phyloP scores from a whole-genome alignment of 2,113 vertebrate species.

The Dunckerocampus dactyliophorus region DNA sequence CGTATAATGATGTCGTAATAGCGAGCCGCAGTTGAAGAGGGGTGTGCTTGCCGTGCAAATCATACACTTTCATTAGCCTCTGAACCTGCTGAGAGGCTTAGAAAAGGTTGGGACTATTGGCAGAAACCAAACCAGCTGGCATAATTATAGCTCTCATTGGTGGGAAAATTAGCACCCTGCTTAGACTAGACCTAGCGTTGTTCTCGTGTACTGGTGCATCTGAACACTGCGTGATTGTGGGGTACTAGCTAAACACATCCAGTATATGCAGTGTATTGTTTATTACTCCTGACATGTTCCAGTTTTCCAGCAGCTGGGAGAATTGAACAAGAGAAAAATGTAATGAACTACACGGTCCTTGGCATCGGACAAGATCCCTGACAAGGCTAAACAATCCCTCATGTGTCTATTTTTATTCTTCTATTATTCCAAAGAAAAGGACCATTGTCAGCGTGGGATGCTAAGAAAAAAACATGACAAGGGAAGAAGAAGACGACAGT shows the following conservation, averaged over 20 bases:
- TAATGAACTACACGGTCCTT: neutral
- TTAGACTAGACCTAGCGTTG: constrained; percentile 33
- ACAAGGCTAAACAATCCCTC: neutral
- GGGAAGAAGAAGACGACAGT: too few relatives aligned
- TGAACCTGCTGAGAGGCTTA: constrained; percentile 43
- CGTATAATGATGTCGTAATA: constrained; percentile 34
- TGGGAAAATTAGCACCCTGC: constrained; percentile 87
- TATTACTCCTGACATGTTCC: neutral
- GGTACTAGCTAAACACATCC: constrained; percentile 31
- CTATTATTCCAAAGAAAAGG: too few relatives aligned
- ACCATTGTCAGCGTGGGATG: too few relatives aligned
- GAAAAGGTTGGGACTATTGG: constrained; percentile 54
- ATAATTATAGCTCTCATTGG: constrained; percentile 89
- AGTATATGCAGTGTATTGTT: neutral
- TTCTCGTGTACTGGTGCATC: constrained; percentile 29
- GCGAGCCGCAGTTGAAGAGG: constrained; percentile 29
- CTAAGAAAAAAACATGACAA: too few relatives aligned
- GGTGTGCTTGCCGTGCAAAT: constrained; percentile 25
- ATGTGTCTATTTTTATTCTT: too few relatives aligned
- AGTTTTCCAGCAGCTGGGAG: neutral
- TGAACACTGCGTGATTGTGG: constrained; percentile 37
- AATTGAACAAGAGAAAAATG: neutral
- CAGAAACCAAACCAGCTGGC: constrained; percentile 69
- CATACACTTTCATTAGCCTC: constrained; percentile 59
- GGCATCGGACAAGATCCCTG: neutral